Conservation (phyloP, 1,140 invertebrate genomes). For the Zelostemma sp. region DNA sequence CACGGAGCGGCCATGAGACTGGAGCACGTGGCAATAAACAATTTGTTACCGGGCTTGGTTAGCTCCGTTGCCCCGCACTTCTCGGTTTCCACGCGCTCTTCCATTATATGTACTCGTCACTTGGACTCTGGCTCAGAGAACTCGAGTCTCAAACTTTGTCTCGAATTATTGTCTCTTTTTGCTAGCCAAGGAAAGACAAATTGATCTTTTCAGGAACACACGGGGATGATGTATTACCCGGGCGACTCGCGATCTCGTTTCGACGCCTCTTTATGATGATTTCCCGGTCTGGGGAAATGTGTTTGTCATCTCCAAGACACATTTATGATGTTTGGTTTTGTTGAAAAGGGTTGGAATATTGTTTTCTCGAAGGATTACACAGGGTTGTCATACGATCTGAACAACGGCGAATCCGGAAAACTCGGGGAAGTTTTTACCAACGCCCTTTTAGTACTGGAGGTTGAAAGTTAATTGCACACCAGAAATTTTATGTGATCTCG, state of each 20-base stretch:
- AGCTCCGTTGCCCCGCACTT: conserved; percentile 19
- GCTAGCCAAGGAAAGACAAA: not conserved
- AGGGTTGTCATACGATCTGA: too few species aligned
- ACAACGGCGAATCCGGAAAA: too few species aligned
- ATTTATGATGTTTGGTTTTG: conserved; percentile 43
- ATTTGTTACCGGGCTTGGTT: conserved; percentile 54
- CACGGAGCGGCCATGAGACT: conserved; percentile 37
- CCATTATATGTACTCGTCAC: conserved; percentile 21
- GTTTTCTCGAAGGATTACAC: too few species aligned
- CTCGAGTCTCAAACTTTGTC: conserved; percentile 8
- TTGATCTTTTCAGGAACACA: not conserved
- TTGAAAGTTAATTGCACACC: too few species aligned
- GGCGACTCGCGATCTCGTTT: too few species aligned
- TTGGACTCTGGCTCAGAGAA: conserved; percentile 7
- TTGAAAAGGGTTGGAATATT: too few species aligned
- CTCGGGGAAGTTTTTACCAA: too few species aligned
- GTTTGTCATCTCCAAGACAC: conserved; percentile 20
- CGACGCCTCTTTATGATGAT: conserved; percentile 24
- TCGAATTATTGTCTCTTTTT: conserved; percentile 4
- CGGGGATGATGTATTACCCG: not conserved
- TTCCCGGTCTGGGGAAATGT: conserved; percentile 32
- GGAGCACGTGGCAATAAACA: conserved; percentile 61
- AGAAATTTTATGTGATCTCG: too few species aligned
- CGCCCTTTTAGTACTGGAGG: too few species aligned
- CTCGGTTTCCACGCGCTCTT: conserved; percentile 18